Evolutionary conservation across 2,888 invertebrate genomes (phyloP).

Genomic region (Eupelmus urozonus): DNA sequence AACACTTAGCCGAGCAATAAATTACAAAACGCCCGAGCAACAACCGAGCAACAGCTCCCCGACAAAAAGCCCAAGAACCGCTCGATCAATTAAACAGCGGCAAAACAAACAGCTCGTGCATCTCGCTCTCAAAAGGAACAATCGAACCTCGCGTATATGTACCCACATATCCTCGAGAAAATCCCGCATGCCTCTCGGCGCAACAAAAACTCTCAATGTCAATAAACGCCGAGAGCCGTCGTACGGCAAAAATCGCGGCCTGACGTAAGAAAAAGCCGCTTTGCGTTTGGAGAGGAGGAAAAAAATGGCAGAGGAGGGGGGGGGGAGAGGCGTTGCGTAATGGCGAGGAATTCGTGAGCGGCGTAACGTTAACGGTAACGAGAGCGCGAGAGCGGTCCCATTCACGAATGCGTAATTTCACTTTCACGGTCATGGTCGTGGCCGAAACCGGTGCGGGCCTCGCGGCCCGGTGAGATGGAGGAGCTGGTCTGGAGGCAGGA

Average conservation of each 20-base stretch:
- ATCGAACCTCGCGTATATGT: neutral
- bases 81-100: too few relatives aligned
- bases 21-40: too few relatives aligned
- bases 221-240: neutral
- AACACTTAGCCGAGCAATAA: too few relatives aligned
- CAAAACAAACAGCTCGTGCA: too few relatives aligned
- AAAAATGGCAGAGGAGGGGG: conserved; percentile 38
- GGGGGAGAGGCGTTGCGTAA: conserved; percentile 11
- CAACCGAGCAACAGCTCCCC: neutral
- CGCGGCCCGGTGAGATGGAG: neutral
- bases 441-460: conserved; percentile 13
- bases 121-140: neutral
- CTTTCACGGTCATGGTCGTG: conserved; percentile 73
- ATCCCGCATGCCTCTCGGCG: neutral
- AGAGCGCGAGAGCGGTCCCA: conserved; percentile 59
- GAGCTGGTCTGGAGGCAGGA: too few relatives aligned
- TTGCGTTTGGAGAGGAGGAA: too few relatives aligned
- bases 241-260: neutral
- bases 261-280: neutral
- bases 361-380: conserved; percentile 57
- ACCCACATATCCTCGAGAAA: neutral
- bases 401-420: conserved; percentile 69
- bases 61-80: neutral
- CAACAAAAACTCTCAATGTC: conserved; percentile 27
- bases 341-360: conserved; percentile 2